These are phyloP conservation scores for Naja naja DNA, from an alignment of 2,113 vertebrate genomes.

Conservation along the genomic window DNA sequence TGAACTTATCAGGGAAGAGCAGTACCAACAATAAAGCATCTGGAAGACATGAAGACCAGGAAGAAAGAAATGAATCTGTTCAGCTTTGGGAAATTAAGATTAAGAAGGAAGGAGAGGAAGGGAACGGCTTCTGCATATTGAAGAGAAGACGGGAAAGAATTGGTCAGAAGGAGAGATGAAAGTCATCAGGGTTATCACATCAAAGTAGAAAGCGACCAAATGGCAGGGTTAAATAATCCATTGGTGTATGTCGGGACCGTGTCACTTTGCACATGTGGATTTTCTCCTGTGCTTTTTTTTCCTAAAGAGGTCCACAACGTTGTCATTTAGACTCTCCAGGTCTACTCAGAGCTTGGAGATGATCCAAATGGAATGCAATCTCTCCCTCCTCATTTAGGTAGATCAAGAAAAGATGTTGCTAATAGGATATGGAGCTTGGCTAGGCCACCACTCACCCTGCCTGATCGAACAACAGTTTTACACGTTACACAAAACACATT, in stretches of 20 bases:
- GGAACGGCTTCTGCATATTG: not conserved
- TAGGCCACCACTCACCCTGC: not conserved
- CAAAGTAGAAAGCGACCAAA: not conserved
- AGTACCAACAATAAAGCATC: constrained; percentile 13
- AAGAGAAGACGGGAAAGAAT: not conserved
- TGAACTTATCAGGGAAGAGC: constrained; percentile 10
- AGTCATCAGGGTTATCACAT: not conserved
- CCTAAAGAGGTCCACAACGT: not conserved
- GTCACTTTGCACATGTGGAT: not conserved
- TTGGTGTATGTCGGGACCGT: not conserved
- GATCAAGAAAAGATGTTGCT: not conserved
- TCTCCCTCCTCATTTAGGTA: not conserved
- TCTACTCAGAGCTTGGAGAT: not conserved
- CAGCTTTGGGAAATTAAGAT: not conserved
- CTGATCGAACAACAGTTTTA: not conserved
- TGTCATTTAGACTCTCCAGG: not conserved
- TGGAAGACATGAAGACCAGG: not conserved
- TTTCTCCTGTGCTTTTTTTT: not conserved
- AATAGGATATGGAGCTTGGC: not conserved
- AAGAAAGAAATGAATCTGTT: not conserved
- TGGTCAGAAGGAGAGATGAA: not conserved
- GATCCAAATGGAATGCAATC: not conserved
- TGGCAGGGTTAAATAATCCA: not conserved
- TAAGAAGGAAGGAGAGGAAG: not conserved
- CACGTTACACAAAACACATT: no score